Conservation (phyloP, 2,888 invertebrate species). For the Cryptophagus acutangulus region DNA sequence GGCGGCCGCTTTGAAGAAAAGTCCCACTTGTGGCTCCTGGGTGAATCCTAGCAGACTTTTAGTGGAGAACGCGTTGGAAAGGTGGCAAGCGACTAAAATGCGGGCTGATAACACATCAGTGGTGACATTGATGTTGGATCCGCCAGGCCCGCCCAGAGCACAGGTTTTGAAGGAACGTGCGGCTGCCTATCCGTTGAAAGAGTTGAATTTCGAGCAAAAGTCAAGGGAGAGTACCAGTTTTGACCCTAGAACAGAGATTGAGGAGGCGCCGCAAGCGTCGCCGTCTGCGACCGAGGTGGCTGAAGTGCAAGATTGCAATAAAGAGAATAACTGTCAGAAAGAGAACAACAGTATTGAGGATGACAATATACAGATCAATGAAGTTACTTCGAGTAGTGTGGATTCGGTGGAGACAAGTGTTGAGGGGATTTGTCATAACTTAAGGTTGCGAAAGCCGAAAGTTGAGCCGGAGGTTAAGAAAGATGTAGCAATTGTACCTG, state of each 20-base stretch:
- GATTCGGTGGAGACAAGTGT: constrained; percentile 12
- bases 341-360: constrained; percentile 30
- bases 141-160: constrained; percentile 73
- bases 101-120: constrained; percentile 96
- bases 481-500: neutral
- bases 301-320: neutral
- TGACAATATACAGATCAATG: constrained; percentile 60
- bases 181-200: constrained; percentile 33
- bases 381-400: constrained; percentile 59
- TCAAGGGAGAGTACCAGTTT: constrained; percentile 39
- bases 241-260: no score
- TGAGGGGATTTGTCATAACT: constrained; percentile 16
- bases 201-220: constrained; percentile 35
- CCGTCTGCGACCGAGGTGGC: constrained; percentile 4
- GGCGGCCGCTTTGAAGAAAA: constrained; percentile 53
- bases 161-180: constrained; percentile 52
- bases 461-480: neutral
- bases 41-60: constrained; percentile 88
- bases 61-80: constrained; percentile 74
- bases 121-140: constrained; percentile 86
- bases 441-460: constrained; percentile 12
- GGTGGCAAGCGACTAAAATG: constrained; percentile 80
- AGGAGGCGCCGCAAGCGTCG: constrained; percentile 20
- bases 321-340: neutral
- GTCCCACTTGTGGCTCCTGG: constrained; percentile 54